Percentiles rank a stretch among this genome's conserved stretches.
These are phyloP conservation scores for Notechis scutatus DNA, from an alignment of 2,113 vertebrate species.

Conservation along the genomic window DNA sequence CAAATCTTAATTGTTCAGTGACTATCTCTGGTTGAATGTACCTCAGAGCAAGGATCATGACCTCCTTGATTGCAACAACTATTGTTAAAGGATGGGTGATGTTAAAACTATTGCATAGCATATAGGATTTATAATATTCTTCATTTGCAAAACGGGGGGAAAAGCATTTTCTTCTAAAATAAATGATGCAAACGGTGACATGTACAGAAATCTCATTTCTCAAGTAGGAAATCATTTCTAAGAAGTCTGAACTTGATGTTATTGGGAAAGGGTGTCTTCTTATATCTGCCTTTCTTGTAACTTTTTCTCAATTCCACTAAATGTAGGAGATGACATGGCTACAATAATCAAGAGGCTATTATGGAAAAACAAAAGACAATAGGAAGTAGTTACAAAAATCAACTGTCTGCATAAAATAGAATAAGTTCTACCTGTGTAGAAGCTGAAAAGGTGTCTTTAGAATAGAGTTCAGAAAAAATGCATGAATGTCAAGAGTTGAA, in stretches of 20 bases:
- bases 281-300: neutral
- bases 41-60: constrained; percentile 9
- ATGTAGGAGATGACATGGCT: neutral
- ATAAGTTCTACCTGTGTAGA: neutral
- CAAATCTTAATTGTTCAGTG: constrained; percentile 6
- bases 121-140: neutral
- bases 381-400: neutral
- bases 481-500: neutral
- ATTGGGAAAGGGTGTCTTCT: neutral
- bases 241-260: neutral
- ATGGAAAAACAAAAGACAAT: neutral
- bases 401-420: neutral
- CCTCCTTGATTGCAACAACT: neutral
- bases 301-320: neutral
- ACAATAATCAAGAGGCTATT: neutral
- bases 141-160: neutral
- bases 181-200: neutral
- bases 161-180: neutral
- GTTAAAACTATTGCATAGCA: neutral
- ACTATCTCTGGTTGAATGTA: neutral
- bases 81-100: neutral
- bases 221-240: neutral
- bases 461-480: neutral
- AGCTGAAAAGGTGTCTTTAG: neutral
- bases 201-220: neutral